Evolutionary conservation across 2,797 vertebrate species (phyloP), one percentile per base, ranked within the genome.

Genomic region (Pseudomugil gertrudae): DNA sequence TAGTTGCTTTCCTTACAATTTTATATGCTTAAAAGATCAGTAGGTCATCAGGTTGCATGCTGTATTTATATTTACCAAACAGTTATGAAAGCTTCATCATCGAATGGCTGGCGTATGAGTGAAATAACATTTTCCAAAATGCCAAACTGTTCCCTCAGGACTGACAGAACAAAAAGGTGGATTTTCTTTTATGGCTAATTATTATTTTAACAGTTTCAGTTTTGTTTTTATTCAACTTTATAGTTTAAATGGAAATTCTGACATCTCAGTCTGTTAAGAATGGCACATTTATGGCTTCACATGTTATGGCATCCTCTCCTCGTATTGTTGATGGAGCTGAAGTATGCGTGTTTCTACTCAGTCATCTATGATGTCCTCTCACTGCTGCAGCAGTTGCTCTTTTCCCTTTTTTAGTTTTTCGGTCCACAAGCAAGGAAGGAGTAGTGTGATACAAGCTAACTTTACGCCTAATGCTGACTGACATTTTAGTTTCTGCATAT

Each of bases 141-240:
- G n/a, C 54, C 23, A 24, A 73, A 24, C 14, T 43, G 4, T 43
- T 70, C 30, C 43, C 35, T 63, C 58, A 29, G 45, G 35, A 26
- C 13, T 24, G n/a, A 11, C 21, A 17, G 57, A 21, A 3, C 33
- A n/a, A 27, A 38, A 19, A 3, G 3, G 10, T 11, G 3, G 24
- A 14, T 15, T 26, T 51, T 51, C 35, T 30, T 19, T 53, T 54
- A 19, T 43, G 35, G 6, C 36, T 63, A 23, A 26, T 29, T 8
- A 6, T 53, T 15, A 26, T 21, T 23, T 47, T 23, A 47, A 21
- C 5, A 45, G n/a, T 2, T 45, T 8, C 8, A 9, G 2, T 45
- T 19, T 45, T 45, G 43, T 38, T 40, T 33, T 33, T 32, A 8
- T 9, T 33, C 1, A 33, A 40, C 14, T 40, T 38, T 40, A 5